Evolutionary conservation across 2,113 vertebrate species (phyloP).

Genomic region (Platichthys stellatus): DNA sequence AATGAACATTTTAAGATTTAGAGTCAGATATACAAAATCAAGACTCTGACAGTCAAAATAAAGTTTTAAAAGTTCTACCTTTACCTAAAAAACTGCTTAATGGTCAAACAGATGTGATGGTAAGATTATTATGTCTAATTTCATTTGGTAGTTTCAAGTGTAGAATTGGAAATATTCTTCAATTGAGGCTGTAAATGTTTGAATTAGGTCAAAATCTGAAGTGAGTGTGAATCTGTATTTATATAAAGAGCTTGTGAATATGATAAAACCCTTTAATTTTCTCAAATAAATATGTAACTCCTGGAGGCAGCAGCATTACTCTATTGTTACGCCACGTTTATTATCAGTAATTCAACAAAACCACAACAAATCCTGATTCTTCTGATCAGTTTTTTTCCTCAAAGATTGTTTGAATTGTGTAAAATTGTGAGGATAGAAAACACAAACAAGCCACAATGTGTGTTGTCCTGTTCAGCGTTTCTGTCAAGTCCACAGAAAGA

Average conservation of each 20-base stretch:
- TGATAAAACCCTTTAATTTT: too few species aligned
- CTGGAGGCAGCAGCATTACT: not conserved
- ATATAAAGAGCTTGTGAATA: too few species aligned
- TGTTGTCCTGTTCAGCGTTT: slow-evolving; percentile 56
- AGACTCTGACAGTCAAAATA: not conserved
- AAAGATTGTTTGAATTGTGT: not conserved
- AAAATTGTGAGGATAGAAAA: not conserved
- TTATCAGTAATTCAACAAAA: not conserved
- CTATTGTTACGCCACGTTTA: not conserved
- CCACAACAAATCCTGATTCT: too few species aligned
- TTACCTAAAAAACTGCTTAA: too few species aligned
- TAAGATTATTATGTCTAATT: too few species aligned
- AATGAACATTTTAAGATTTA: not conserved
- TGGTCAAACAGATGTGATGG: too few species aligned
- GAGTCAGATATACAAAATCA: not conserved
- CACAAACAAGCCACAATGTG: slow-evolving; percentile 8
- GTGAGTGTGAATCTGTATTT: too few species aligned
- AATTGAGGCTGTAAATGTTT: too few species aligned
- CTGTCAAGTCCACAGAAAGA: slow-evolving; percentile 73
- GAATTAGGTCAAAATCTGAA: too few species aligned
- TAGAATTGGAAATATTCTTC: too few species aligned
- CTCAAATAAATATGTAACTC: too few species aligned
- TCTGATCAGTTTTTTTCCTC: not conserved
- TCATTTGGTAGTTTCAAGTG: too few species aligned
- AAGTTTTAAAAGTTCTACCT: not conserved